Base-by-base conservation (phyloP, 2,888 invertebrate species). In the Ferdinandea cuprea region DNA sequence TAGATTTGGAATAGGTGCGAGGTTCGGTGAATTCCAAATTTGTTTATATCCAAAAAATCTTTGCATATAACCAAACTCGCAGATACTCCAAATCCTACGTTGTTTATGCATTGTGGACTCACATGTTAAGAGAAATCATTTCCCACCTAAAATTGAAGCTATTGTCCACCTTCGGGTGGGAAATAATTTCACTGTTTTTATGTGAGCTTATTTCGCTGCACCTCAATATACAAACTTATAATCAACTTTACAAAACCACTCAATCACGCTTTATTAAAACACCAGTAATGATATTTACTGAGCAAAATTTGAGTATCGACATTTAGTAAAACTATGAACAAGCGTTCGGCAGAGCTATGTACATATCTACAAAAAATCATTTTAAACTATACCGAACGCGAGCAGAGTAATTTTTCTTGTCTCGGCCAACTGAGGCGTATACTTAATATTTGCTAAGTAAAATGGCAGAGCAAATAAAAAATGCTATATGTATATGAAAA, bases 381-480 rank as follows among this genome's bases (percentile, higher is more conserved):
- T 13, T 13, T 7, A 5, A 40, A 25, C 5, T 2, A 2, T 25
- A 25, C 25, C 11, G 19, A 44, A 19, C 11, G 11, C 17, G 9
- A 5, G 19, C 32, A 37, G 8, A 0, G 0, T 40, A 13, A 40
- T 40, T 13, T 15, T 15, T 25, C 9, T n/a, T 61, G 19, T 35
- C 3, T 15, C n/a, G 21, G 25, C 8, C 28, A 59, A 46, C 59
- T 52, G 11, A 1, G 76, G 76, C 76, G 76, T 61, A 69, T 69
- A 61, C 63, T 59, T 73, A 54, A 69, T 50, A 59, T 54, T 59
- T 78, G 52, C 58, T 46, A 9, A 59, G 37, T 21, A 59, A 59
- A 58, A 30, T 17, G 8, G 28, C 30, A 61, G n/a, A n/a, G n/a
- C n/a, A n/a, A n/a, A n/a, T n/a, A 15, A 35, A 46, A 54, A 35